phyloP scores from a whole-genome alignment of 92 coral and sea anemone species.

The Siderastrea siderea region DNA sequence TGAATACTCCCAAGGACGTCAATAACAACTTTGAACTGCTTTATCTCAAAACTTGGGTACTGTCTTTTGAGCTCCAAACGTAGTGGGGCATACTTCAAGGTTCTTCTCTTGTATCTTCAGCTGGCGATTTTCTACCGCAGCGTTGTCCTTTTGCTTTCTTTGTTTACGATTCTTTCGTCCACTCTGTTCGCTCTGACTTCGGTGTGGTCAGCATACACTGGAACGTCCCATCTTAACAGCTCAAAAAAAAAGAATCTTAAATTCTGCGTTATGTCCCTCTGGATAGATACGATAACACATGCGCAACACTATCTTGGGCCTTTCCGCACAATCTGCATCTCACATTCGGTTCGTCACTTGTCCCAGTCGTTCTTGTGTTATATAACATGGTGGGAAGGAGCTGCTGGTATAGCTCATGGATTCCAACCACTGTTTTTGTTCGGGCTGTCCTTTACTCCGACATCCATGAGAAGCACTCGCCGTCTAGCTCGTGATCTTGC shows the following conservation, averaged over 20 bases:
- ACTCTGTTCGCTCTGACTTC: slow-evolving; percentile 41
- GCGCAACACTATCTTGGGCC: slow-evolving; percentile 23
- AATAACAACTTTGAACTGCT: slow-evolving; percentile 30
- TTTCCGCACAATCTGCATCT: slow-evolving; percentile 39
- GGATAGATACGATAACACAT: slow-evolving; percentile 16
- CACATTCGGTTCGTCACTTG: neutral
- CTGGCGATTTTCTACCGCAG: slow-evolving; percentile 10
- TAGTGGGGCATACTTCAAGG: slow-evolving; percentile 44
- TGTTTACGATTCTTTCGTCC: slow-evolving; percentile 7
- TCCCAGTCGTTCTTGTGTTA: neutral
- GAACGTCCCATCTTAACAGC: slow-evolving; percentile 38
- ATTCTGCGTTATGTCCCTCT: slow-evolving; percentile 32
- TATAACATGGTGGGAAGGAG: slow-evolving; percentile 23
- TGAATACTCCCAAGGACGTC: slow-evolving; percentile 32
- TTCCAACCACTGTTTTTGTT: slow-evolving; percentile 4
- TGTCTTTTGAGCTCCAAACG: slow-evolving; percentile 35
- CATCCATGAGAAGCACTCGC: neutral
- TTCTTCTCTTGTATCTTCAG: slow-evolving; percentile 32
- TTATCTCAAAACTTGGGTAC: slow-evolving; percentile 20
- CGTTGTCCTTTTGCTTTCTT: neutral
- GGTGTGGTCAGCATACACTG: slow-evolving; percentile 36
- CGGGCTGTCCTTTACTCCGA: neutral
- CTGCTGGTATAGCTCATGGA: slow-evolving; percentile 11
- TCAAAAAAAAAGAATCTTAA: neutral
- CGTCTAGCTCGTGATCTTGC: neutral